phyloP scores from a whole-genome alignment of 2,113 vertebrate species.

The Takifugu flavidus region DNA sequence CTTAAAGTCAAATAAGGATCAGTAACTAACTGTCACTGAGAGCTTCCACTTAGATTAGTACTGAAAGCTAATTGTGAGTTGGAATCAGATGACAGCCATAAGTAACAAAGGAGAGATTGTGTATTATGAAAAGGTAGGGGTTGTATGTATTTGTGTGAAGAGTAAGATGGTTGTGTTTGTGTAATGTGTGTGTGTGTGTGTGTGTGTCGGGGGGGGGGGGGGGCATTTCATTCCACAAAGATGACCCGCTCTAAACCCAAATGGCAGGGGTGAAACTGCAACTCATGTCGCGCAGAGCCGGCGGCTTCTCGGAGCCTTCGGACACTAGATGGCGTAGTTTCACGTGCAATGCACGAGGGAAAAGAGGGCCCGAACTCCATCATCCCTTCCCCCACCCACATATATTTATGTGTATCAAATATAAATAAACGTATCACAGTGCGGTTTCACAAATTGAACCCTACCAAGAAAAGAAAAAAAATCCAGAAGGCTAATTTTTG shows the following conservation, averaged over 20 bases:
- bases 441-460: neutral
- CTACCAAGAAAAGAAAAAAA: neutral
- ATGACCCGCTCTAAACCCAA: conserved; percentile 33
- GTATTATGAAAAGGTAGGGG: conserved; percentile 6
- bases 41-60: neutral
- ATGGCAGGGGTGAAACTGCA: conserved; percentile 22
- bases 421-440: neutral
- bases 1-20: conserved; percentile 36
- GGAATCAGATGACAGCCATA: neutral
- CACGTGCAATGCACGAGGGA: conserved; percentile 47
- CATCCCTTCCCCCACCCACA: neutral
- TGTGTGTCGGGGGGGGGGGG: too few relatives aligned
- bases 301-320: neutral
- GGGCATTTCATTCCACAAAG: neutral
- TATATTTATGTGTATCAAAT: neutral
- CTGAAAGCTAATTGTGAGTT: neutral
- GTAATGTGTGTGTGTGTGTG: neutral
- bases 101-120: neutral
- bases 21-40: conserved; percentile 18
- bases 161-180: too few relatives aligned
- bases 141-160: neutral
- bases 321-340: conserved; percentile 75
- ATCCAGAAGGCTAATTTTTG: neutral
- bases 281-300: neutral
- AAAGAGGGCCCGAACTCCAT: conserved; percentile 3